Evolutionary conservation across 2,797 vertebrate species (phyloP).

Genomic region (Fundulus diaphanus): DNA sequence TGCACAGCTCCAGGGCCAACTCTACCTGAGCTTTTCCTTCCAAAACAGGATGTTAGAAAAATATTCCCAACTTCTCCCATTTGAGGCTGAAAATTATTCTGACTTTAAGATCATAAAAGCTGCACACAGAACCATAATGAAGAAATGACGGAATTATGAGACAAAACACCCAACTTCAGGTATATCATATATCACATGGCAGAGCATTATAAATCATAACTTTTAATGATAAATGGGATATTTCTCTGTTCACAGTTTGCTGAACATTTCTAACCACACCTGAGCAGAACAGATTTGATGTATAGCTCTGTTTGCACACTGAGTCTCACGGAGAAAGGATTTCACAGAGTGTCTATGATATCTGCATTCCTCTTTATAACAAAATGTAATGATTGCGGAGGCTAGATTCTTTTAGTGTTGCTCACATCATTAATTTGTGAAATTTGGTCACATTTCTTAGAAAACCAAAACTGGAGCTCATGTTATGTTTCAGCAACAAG

Average conservation of each 20-base stretch:
- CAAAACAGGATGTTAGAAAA: conserved; percentile 30
- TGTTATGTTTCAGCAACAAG: neutral
- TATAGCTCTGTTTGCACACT: conserved; percentile 18
- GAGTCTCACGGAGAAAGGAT: conserved; percentile 8
- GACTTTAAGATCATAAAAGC: conserved; percentile 37
- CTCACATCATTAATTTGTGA: neutral
- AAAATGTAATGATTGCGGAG: neutral
- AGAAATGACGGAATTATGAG: conserved; percentile 44
- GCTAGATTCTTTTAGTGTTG: neutral
- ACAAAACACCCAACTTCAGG: conserved; percentile 51
- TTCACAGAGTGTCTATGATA: conserved; percentile 19
- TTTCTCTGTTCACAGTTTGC: conserved; percentile 33
- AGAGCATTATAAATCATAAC: conserved; percentile 52
- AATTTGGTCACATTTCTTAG: neutral
- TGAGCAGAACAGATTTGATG: conserved; percentile 27
- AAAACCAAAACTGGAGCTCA: neutral
- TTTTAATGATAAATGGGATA: conserved; percentile 66
- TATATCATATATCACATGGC: conserved; percentile 57
- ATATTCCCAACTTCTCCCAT: conserved; percentile 34
- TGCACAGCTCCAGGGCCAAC: conserved; percentile 1
- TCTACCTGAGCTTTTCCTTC: neutral
- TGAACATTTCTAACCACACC: conserved; percentile 39
- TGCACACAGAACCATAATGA: conserved; percentile 45
- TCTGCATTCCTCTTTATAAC: no score
- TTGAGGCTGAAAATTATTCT: conserved; percentile 14